Percentiles rank a stretch among this genome's conserved stretches.
phyloP scores from a whole-genome alignment of 2,797 vertebrate genomes.

The Trachops cirrhosus region DNA sequence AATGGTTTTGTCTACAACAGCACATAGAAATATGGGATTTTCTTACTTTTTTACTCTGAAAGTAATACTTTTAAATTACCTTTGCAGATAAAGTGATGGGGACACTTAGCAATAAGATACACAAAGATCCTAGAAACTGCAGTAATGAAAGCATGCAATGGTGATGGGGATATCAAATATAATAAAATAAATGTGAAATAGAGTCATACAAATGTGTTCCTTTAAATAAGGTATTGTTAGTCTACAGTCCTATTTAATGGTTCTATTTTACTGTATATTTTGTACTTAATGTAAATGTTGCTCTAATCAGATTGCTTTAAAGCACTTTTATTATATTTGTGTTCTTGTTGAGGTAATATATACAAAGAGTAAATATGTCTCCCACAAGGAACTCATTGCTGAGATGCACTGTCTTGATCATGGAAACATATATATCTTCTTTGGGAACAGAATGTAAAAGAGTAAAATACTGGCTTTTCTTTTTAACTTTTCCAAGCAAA shows the following conservation, averaged over 20 bases:
- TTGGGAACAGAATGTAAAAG: constrained; percentile 53
- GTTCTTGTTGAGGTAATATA: constrained; percentile 68
- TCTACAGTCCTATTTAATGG: constrained; percentile 81
- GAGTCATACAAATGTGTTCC: constrained; percentile 7
- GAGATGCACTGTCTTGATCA: constrained; percentile 61
- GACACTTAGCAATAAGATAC: not conserved
- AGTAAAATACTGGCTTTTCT: constrained; percentile 4
- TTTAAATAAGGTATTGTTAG: constrained; percentile 75
- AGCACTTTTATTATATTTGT: constrained; percentile 71
- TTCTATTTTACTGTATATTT: constrained; percentile 84
- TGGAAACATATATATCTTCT: constrained; percentile 40
- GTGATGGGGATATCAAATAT: constrained; percentile 7
- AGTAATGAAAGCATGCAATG: constrained; percentile 27
- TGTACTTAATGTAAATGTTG: constrained; percentile 82
- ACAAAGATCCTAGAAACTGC: not conserved
- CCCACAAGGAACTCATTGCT: not conserved
- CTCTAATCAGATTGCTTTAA: constrained; percentile 67
- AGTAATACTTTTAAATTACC: constrained; percentile 35
- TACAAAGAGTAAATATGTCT: constrained; percentile 50
- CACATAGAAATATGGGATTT: not conserved
- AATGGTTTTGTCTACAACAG: not conserved
- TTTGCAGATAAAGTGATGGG: not conserved
- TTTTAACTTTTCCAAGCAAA: constrained; percentile 40
- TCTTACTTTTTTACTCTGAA: not conserved
- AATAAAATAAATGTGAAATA: constrained; percentile 60